These are phyloP conservation scores for Actenoides lindsayi DNA, from an alignment of 2,113 vertebrate genomes.

Conservation along the genomic window DNA sequence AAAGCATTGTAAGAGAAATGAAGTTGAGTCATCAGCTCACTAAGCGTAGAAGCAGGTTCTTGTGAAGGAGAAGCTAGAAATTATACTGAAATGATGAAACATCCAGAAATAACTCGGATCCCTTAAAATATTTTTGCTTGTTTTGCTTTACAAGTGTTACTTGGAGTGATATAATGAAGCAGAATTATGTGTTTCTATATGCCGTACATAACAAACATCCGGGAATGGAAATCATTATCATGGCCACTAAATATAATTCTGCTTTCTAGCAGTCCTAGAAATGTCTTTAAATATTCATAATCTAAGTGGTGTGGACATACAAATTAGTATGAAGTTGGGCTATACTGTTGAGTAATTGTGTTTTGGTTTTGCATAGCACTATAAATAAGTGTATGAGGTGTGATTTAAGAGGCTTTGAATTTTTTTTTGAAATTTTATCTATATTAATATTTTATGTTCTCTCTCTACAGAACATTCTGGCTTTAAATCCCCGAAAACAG, in stretches of 20 bases:
- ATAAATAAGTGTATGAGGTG: background rate
- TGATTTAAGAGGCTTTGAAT: background rate
- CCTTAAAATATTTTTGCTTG: background rate
- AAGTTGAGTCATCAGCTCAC: background rate
- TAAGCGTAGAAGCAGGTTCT: background rate
- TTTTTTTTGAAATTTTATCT: background rate
- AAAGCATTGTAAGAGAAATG: background rate
- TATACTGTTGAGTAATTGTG: background rate
- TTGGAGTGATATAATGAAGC: background rate
- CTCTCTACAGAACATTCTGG: slow-evolving; percentile 81
- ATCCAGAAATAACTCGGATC: background rate
- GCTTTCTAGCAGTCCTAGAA: background rate
- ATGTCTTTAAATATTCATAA: background rate
- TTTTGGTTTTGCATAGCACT: background rate
- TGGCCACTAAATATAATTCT: background rate
- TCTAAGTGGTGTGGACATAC: background rate
- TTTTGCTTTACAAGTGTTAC: background rate
- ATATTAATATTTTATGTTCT: background rate
- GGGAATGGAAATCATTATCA: background rate
- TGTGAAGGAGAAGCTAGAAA: background rate
- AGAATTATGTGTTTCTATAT: background rate
- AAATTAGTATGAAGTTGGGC: background rate
- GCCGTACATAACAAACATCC: background rate
- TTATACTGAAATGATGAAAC: background rate
- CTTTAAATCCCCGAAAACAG: slow-evolving; percentile 86